Base-by-base conservation (phyloP, 2,888 invertebrate genomes). In the Ectemnius cavifrons region DNA sequence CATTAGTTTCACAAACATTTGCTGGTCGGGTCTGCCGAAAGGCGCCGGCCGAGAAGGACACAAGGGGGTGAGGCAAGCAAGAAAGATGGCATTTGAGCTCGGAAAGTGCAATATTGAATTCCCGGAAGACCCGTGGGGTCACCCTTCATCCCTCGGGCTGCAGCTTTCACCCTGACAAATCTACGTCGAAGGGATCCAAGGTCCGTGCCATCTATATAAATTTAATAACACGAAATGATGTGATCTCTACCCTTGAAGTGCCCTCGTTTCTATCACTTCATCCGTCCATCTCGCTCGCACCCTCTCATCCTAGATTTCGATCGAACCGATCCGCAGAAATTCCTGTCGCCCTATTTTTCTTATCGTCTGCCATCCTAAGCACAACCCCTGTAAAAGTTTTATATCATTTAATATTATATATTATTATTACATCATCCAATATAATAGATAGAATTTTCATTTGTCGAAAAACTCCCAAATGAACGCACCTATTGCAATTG, bases 181-280 rank as follows among this genome's bases (percentile, higher is more conserved):
- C 84, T 85, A 80, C 80, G 80, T 79, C 72, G 75, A 72, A 77
- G 70, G 78, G 81, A 78, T 79, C 80, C 71, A 83, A 79, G 80
- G 77, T 79, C 79, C 73, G 73, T 72, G 79, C 75, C 76, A 75
- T 82, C 80, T 82, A 84, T 86, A 87, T 86, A 86, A 86, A 87
- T 87, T 87, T 86, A 87, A 87, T 87, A 87, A 87, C 81, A 75
- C 73, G 77, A 81, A 84, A 84, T 85, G 83, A 84, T 82, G 84
- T 83, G 84, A 84, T 84, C 83, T 84, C 66, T 65, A 67, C 63
- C 67, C 66, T 69, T 67, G 66, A 73, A 65, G 74, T 69, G 72
- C 67, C 5, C 65, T 65, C 60, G 57, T 63, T 64, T 65, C 49
- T 70, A 60, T 60, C 69, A 49, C 68, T 63, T 27, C 11, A 37